Conservation (phyloP, 2,113 vertebrate genomes). For the Corydoras maculifer region DNA sequence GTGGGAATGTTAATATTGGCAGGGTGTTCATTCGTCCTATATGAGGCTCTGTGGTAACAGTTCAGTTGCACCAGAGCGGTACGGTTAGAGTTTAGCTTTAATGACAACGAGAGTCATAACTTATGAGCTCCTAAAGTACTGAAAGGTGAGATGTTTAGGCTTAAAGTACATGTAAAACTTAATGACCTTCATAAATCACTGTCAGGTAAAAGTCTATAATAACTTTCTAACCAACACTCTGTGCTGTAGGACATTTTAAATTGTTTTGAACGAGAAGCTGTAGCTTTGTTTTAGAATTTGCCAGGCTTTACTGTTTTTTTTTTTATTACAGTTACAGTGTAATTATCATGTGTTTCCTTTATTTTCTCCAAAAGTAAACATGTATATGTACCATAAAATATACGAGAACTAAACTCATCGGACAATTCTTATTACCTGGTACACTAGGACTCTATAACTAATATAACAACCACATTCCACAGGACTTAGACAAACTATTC, state of each 20-base stretch:
- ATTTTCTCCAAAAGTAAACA: too few species aligned
- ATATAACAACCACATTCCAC: background rate
- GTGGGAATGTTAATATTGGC: slow-evolving; percentile 35
- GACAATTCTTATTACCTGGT: background rate
- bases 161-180: background rate
- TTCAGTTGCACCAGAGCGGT: background rate
- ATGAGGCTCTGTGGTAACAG: background rate
- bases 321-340: too few species aligned
- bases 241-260: too few species aligned
- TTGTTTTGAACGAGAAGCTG: too few species aligned
- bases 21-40: background rate
- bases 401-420: background rate
- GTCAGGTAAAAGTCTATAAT: background rate
- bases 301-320: too few species aligned
- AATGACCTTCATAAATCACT: background rate
- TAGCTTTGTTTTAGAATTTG: too few species aligned
- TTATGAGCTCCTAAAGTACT: background rate
- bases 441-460: too few species aligned
- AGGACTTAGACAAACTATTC: background rate
- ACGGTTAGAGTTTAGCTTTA: background rate
- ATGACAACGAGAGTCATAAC: background rate
- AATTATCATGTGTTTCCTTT: too few species aligned
- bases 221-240: too few species aligned
- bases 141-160: background rate
- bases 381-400: too few species aligned